Percentiles rank a stretch among this genome's conserved stretches.
phyloP scores from a whole-genome alignment of 2,888 invertebrate species.

The Nemoura dubitans region DNA sequence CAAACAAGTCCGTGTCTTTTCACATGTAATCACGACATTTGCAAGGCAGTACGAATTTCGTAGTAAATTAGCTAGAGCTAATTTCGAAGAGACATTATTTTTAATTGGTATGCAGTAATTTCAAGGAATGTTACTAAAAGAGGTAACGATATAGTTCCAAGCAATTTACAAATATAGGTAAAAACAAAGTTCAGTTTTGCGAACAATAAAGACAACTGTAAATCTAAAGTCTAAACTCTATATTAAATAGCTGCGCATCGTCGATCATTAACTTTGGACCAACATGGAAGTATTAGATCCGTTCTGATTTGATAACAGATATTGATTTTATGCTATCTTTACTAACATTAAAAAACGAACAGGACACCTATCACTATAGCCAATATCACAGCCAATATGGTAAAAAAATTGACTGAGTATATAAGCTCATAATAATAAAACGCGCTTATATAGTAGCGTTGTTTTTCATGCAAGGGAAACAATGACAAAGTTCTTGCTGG shows the following conservation, averaged over 20 bases:
- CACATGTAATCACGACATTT: neutral
- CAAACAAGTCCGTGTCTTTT: conserved; percentile 18
- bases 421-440: no score
- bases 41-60: neutral
- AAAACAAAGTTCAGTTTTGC: neutral
- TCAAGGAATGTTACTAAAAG: neutral
- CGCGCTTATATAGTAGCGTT: no score
- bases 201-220: neutral
- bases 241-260: no score
- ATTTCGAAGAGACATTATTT: neutral
- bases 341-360: neutral
- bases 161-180: neutral
- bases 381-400: no score
- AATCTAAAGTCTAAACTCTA: no score
- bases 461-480: no score
- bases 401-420: no score
- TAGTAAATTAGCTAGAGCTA: conserved; percentile 12
- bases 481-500: no score
- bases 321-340: neutral
- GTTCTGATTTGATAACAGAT: neutral
- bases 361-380: no score
- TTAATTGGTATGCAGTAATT: neutral
- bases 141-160: neutral
- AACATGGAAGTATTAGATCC: neutral
- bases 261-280: neutral